These are phyloP conservation scores for Trichonephila clavipes DNA, from an alignment of 1,140 invertebrate genomes.

Conservation along the genomic window DNA sequence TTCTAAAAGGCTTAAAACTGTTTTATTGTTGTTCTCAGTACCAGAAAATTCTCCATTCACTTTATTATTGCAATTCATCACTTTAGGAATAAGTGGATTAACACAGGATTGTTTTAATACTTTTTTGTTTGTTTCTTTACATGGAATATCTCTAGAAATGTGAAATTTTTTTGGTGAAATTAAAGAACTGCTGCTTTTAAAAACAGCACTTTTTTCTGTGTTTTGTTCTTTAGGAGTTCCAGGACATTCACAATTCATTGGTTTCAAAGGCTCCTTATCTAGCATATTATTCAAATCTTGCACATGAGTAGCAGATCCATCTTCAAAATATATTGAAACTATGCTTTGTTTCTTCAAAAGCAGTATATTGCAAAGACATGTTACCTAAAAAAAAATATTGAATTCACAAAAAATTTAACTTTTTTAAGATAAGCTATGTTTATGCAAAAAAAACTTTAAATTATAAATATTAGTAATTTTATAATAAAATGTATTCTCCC, in stretches of 20 bases:
- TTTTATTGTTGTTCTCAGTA: background rate
- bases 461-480: no score
- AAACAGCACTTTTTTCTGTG: background rate
- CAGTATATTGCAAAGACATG: slow-evolving; percentile 62
- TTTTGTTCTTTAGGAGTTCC: background rate
- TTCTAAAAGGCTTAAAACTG: background rate
- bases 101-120: background rate
- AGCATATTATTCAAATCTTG: slow-evolving; percentile 4
- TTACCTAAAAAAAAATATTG: slow-evolving; percentile 33
- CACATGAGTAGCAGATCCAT: slow-evolving; percentile 42
- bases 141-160: background rate
- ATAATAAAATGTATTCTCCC: background rate
- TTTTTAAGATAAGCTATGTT: background rate
- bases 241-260: slow-evolving; percentile 40
- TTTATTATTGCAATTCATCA: background rate
- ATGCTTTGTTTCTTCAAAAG: slow-evolving; percentile 38
- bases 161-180: background rate
- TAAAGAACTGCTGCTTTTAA: background rate
- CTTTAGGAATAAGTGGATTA: background rate
- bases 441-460: background rate
- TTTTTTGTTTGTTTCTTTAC: background rate
- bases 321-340: slow-evolving; percentile 43
- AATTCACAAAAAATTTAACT: background rate
- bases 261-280: slow-evolving; percentile 27
- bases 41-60: no score